Base-by-base conservation (phyloP, 1,140 invertebrate species). In the Caenorhabditis brenneri region DNA sequence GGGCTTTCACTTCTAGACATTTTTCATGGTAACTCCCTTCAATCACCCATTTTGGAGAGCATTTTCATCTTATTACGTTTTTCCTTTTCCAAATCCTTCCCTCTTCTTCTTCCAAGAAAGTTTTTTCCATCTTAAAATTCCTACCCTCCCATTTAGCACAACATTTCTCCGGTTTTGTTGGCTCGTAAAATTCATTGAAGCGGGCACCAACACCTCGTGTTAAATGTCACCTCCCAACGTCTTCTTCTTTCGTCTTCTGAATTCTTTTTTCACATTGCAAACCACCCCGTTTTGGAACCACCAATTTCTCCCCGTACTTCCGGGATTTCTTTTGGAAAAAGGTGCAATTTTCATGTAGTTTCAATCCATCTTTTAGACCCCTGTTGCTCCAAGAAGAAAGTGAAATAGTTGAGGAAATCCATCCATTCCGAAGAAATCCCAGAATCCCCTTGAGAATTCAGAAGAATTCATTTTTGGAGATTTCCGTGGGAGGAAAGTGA, bases 171-270 rank as follows among this genome's bases (percentile, higher is more conserved):
- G 12, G 10, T 65, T 29, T 65, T 36, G 15, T n/a, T 42, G 65
- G 29, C 65, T 74, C 65, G 29, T 74, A 74, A 46, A 74, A 74
- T 74, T 42, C 65, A 74, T 74, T 74, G 65, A 46, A 74, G 65
- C 65, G 65, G 36, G n/a, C 33, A n/a, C n/a, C n/a, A 22, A 74
- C 29, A 42, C 65, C 33, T 74, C 33, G 33, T 42, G 65, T 39
- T 74, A 74, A 74, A 74, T 74, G 65, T 74, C 65, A 74, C 65
- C 33, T 53, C 24, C 48, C 48, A 27, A 51, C 15, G 27, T 80
- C 53, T 51, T 51, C 19, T n/a, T 51, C 19, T 6, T 51, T 51
- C 48, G 65, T 74, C 33, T 53, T 48, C 15, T 51, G 46, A 10
- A 19, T 36, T 27, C 53, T 51, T n/a, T n/a, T 51, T 42, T 42